phyloP scores from a whole-genome alignment of 1,140 invertebrate species.

The Cydia strobilella region DNA sequence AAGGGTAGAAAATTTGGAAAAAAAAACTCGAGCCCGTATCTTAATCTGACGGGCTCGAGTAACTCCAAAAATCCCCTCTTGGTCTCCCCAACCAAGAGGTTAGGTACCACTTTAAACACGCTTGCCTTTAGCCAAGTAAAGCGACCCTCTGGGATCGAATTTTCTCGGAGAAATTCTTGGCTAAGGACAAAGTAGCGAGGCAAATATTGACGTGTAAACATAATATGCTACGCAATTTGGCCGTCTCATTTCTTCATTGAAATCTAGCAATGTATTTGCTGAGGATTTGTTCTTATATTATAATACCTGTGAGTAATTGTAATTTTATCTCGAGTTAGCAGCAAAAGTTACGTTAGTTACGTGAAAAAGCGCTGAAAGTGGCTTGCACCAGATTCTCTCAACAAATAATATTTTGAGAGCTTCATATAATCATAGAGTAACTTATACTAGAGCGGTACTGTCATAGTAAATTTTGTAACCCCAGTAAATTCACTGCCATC shows the following conservation, averaged over 20 bases:
- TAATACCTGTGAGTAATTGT: background rate
- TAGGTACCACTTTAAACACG: background rate
- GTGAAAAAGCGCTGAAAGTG: background rate
- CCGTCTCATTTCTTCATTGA: background rate
- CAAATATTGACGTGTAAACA: constrained; percentile 26
- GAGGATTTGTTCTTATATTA: background rate
- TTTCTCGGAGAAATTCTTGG: background rate
- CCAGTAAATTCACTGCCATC: no score
- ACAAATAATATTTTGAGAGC: no score
- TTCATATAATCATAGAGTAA: no score
- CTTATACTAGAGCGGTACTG: no score
- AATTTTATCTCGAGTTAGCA: background rate
- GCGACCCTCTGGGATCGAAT: background rate
- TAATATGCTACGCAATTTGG: background rate
- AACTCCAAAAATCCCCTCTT: no score
- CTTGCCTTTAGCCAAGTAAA: constrained; percentile 18
- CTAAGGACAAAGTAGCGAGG: constrained; percentile 2
- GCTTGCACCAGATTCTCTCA: no score
- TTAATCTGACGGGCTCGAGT: no score
- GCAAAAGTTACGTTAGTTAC: background rate
- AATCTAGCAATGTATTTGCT: background rate
- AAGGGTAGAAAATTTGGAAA: no score
- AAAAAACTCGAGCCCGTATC: no score
- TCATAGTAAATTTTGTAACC: no score
- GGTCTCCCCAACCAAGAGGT: no score